Conservation (phyloP, 2,888 invertebrate species). For the Acanthoscelides obtectus region DNA sequence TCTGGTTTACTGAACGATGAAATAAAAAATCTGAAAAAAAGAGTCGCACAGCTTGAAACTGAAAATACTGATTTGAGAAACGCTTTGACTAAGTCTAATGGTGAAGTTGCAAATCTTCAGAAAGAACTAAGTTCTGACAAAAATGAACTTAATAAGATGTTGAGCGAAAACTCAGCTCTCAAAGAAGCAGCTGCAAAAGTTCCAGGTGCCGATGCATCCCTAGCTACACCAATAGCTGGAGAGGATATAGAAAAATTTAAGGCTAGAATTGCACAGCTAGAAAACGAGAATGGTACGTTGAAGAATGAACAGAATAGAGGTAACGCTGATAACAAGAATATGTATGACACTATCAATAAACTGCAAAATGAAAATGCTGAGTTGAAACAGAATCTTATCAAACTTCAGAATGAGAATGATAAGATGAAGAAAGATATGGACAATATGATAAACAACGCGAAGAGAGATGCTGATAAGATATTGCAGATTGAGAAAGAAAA, state of each 20-base stretch:
- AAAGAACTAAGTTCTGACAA: constrained; percentile 17
- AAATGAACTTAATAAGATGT: not conserved
- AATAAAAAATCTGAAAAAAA: constrained; percentile 22
- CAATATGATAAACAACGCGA: constrained; percentile 12
- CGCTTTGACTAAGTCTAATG: constrained; percentile 11
- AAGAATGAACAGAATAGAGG: constrained; percentile 18
- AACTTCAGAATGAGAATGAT: not conserved
- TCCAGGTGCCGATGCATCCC: not conserved
- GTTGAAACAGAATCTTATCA: constrained; percentile 4
- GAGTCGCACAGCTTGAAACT: constrained; percentile 19
- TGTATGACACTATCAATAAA: constrained; percentile 18
- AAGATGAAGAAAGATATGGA: constrained; percentile 19
- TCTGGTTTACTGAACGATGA: constrained; percentile 27
- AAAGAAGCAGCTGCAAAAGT: constrained; percentile 2
- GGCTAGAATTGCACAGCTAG: constrained; percentile 12
- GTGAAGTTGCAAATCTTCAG: constrained; percentile 16
- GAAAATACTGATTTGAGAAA: constrained; percentile 22
- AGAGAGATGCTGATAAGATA: constrained; percentile 21
- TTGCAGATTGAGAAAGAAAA: constrained; percentile 27
- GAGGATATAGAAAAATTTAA: constrained; percentile 20
- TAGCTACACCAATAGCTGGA: constrained; percentile 7
- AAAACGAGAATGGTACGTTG: constrained; percentile 17
- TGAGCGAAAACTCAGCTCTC: not conserved
- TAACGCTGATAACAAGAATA: constrained; percentile 18
- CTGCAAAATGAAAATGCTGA: constrained; percentile 21